A percentile compares a stretch with the other conserved stretches of the same genome.
phyloP scores from a whole-genome alignment of 2,797 vertebrate genomes.

The Phrynocephalus vlangalii region DNA sequence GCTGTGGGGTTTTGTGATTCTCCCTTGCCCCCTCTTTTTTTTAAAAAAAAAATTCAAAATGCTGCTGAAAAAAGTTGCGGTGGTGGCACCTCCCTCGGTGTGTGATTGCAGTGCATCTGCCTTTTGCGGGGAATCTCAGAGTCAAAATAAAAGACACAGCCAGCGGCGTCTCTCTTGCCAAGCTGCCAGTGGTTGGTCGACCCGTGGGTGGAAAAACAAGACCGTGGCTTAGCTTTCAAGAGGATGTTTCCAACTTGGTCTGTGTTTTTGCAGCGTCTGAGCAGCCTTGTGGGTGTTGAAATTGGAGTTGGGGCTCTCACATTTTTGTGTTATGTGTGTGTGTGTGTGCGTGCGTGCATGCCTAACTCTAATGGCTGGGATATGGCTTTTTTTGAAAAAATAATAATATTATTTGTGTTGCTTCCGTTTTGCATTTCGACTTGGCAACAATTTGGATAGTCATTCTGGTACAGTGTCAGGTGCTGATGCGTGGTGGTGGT shows the following conservation, averaged over 20 bases:
- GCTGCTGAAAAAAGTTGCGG: neutral
- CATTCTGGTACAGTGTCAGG: neutral
- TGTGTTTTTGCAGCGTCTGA: constrained; percentile 49
- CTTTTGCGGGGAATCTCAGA: constrained; percentile 22
- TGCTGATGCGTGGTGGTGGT: neutral
- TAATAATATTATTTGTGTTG: too few species aligned
- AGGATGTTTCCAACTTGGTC: constrained; percentile 42
- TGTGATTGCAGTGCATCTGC: neutral
- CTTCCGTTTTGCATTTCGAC: neutral
- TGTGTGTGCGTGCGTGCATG: neutral
- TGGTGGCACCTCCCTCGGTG: neutral
- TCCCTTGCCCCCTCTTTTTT: too few species aligned
- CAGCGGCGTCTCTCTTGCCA: constrained; percentile 27
- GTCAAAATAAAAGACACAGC: constrained; percentile 26
- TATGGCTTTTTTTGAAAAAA: neutral
- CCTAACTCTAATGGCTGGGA: constrained; percentile 9
- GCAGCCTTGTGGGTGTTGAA: constrained; percentile 46
- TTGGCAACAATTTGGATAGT: neutral
- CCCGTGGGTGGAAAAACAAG: constrained; percentile 49
- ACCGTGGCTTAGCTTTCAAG: constrained; percentile 40
- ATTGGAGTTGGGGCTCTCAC: constrained; percentile 15
- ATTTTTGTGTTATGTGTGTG: neutral
- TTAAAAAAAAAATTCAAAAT: neutral
- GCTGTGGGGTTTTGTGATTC: neutral
- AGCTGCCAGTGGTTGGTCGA: constrained; percentile 41